Evolutionary conservation across 2,113 vertebrate species (phyloP).

Genomic region (Malurus alboscapulatus): DNA sequence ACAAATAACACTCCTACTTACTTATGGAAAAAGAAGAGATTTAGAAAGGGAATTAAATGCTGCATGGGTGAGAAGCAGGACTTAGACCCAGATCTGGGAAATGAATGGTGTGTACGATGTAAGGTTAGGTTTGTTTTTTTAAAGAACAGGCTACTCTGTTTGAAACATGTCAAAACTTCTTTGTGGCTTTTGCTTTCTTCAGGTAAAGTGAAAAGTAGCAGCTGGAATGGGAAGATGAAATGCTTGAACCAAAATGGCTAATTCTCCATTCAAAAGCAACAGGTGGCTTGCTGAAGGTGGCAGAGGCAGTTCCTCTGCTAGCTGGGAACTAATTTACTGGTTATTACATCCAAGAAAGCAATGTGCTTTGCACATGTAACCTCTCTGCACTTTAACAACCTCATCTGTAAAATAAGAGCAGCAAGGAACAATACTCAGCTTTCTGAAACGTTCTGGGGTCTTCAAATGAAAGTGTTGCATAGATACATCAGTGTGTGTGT

Average conservation of each 20-base stretch:
- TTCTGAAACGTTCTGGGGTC: neutral
- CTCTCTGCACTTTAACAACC: constrained; percentile 17
- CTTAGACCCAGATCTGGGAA: neutral
- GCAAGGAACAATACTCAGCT: neutral
- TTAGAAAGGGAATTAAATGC: neutral
- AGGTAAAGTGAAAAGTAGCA: constrained; percentile 8
- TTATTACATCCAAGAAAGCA: constrained; percentile 31
- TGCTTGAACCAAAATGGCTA: neutral
- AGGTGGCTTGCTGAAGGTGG: constrained; percentile 45
- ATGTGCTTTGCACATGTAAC: constrained; percentile 57
- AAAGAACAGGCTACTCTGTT: neutral
- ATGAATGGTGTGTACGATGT: neutral
- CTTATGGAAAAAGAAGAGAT: constrained; percentile 7
- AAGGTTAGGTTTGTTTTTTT: neutral
- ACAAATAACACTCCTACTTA: constrained; percentile 40
- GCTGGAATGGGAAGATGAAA: neutral
- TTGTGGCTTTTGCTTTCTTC: neutral
- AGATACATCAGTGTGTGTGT: neutral
- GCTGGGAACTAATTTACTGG: constrained; percentile 20
- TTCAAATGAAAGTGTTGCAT: neutral
- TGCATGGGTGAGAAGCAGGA: neutral
- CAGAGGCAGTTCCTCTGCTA: constrained; percentile 20
- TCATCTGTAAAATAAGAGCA: constrained; percentile 6
- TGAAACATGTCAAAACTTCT: neutral
- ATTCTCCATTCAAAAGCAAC: constrained; percentile 26